Base-by-base conservation (phyloP, 2,888 invertebrate species). In the Stenurella melanura region DNA sequence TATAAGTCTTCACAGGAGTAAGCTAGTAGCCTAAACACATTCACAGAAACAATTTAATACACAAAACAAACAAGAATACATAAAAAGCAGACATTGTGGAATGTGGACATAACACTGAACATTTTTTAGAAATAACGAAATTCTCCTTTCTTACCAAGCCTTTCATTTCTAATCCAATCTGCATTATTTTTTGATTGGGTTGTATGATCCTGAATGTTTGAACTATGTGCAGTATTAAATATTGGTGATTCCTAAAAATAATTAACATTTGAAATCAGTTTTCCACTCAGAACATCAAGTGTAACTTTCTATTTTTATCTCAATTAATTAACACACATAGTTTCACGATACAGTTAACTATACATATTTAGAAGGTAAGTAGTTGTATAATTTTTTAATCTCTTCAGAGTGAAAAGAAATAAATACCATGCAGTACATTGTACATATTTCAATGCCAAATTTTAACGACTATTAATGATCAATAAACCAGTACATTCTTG, bases 61-160 rank as follows among this genome's bases (percentile, higher is more conserved):
- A 72, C 56, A 75, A 77, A 76, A 78, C 81, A 84, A 79, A 78
- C 66, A 79, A 34, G 66, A 79, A 73, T 79, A 80, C 79, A 72
- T 73, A 75, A 58, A 79, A 81, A 79, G 79, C 81, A 72, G 70
- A 81, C 78, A 78, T 42, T 17, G 30, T 61, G 71, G 61, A 72
- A 72, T 63, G 63, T 72, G 54, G 70, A 73, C 75, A 67, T 77
- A 79, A 78, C 74, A 76, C 58, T 76, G 66, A 78, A 78, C 75
- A 73, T 54, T 74, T 74, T 76, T 92, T 93, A 97, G 92, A 97
- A 97, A 91, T 97, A 97, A 90, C 97, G 93, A 91, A 97, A 97
- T 92, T 97, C 97, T 90, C 97, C 97, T 93, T 96, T 97, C 92
- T 97, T 97, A 91, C 96, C 97, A 88, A 95, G 93, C 84, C 96